A percentile compares a stretch with the other conserved stretches of the same genome.
Evolutionary conservation across 2,888 invertebrate genomes (phyloP).

Genomic region (Drosophila neotestacea): DNA sequence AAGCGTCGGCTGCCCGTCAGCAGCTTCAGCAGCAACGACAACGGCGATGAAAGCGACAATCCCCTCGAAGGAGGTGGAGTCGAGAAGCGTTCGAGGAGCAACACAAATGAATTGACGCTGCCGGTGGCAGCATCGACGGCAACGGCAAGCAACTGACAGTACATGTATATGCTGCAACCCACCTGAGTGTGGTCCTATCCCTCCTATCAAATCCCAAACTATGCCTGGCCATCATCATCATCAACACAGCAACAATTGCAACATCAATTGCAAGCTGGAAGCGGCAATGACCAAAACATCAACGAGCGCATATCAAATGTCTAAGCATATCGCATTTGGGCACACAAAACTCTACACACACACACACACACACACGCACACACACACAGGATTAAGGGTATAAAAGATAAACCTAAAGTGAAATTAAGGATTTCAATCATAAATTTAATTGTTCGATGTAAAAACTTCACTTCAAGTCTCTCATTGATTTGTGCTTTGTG

Average conservation of each 20-base stretch:
- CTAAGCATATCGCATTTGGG: constrained; percentile 79
- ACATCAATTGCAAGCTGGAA: constrained; percentile 2
- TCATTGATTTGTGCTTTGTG: not conserved
- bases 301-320: constrained; percentile 81
- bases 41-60: constrained; percentile 81
- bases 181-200: constrained; percentile 73
- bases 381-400: not conserved
- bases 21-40: constrained; percentile 81
- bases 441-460: no score
- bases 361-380: constrained; percentile 17
- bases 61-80: constrained; percentile 59
- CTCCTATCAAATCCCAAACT: constrained; percentile 5
- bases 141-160: constrained; percentile 80
- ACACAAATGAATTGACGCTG: constrained; percentile 34
- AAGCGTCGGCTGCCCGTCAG: constrained; percentile 78
- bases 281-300: constrained; percentile 61
- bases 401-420: not conserved
- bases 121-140: constrained; percentile 44
- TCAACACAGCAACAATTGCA: constrained; percentile 20
- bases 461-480: not conserved
- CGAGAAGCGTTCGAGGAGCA: constrained; percentile 64
- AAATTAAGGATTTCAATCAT: no score
- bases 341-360: constrained; percentile 58
- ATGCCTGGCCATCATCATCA: constrained; percentile 45
- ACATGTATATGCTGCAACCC: constrained; percentile 75